Evolutionary conservation across 2,888 invertebrate genomes (phyloP).

Genomic region (Caprella mutica): DNA sequence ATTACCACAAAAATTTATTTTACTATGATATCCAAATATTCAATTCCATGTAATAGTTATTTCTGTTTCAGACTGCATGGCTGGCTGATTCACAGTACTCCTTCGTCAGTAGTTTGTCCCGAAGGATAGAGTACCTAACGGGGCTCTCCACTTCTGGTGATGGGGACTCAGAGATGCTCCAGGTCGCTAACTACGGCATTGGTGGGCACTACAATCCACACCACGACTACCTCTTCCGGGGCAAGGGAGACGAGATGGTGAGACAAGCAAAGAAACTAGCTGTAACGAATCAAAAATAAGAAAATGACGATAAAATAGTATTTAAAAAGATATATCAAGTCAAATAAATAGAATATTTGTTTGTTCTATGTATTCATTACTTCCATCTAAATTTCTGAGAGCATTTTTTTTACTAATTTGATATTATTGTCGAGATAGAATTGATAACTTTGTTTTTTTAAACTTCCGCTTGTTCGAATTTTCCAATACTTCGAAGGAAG

Average conservation of each 20-base stretch:
- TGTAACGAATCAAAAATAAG: background rate
- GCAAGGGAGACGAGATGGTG: slow-evolving; percentile 35
- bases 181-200: slow-evolving; percentile 41
- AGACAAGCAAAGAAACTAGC: background rate
- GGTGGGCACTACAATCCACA: slow-evolving; percentile 46
- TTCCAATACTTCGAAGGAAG: too few species aligned
- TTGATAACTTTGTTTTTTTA: too few species aligned
- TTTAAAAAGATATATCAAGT: background rate
- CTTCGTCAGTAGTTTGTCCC: slow-evolving; percentile 35
- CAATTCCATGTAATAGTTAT: too few species aligned
- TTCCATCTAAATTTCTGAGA: too few species aligned
- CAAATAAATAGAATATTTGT: background rate
- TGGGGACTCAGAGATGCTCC: slow-evolving; percentile 38
- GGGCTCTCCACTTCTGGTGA: slow-evolving; percentile 38
- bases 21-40: too few species aligned
- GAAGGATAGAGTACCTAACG: slow-evolving; percentile 37
- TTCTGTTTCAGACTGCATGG: too few species aligned
- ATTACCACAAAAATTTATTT: too few species aligned
- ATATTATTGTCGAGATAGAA: too few species aligned
- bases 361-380: too few species aligned
- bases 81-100: slow-evolving; percentile 36
- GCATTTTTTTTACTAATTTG: too few species aligned
- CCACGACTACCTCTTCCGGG: slow-evolving; percentile 37
- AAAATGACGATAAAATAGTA: background rate
- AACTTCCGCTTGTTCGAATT: too few species aligned